Percentiles rank a stretch among this genome's conserved stretches.
Conservation (phyloP, 2,797 vertebrate genomes). For the Phrynocephalus guinanensis region DNA sequence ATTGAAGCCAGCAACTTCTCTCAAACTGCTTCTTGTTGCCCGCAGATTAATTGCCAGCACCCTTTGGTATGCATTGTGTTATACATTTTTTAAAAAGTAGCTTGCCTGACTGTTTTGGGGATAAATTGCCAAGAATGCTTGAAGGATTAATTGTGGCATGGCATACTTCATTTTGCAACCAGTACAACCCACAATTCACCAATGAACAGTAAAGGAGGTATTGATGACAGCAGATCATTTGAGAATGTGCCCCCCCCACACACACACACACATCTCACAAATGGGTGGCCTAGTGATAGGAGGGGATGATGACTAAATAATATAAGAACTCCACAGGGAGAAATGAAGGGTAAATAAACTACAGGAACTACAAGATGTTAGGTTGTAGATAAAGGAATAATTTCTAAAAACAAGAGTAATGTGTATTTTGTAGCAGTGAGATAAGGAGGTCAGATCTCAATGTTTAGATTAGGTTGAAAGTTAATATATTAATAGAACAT, state of each 20-base stretch:
- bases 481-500: background rate
- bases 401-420: conserved; percentile 63
- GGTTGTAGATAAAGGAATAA: conserved; percentile 38
- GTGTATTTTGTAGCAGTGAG: conserved; percentile 59
- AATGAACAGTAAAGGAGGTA: conserved; percentile 63
- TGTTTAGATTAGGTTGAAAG: background rate
- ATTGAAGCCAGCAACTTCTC: background rate
- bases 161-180: conserved; percentile 76
- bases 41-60: background rate
- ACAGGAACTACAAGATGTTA: conserved; percentile 52
- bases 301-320: conserved; percentile 45
- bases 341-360: conserved; percentile 59
- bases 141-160: conserved; percentile 80
- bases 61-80: conserved; percentile 8
- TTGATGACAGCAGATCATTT: conserved; percentile 61
- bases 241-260: conserved; percentile 58
- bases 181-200: conserved; percentile 74
- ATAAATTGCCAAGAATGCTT: conserved; percentile 75
- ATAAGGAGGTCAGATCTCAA: conserved; percentile 25
- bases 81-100: conserved; percentile 62
- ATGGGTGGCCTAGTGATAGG: conserved; percentile 29
- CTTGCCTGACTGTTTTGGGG: conserved; percentile 79
- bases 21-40: background rate
- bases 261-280: conserved; percentile 52
- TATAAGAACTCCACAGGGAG: conserved; percentile 52